Conservation (phyloP, 2,113 vertebrate species). For the Leptodactylus fuscus region DNA sequence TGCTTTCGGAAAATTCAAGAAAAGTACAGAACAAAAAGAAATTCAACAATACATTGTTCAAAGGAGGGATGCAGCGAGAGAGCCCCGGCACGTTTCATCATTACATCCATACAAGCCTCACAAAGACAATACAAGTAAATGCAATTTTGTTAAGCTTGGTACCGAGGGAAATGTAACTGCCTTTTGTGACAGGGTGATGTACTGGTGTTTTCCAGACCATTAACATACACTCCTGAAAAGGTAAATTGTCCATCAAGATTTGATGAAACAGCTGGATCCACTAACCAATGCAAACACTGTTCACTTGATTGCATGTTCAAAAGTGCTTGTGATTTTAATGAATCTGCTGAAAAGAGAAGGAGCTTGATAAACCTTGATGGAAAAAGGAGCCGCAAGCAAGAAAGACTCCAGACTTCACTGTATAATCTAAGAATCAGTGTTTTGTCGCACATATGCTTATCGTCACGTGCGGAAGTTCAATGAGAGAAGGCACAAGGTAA, state of each 20-base stretch:
- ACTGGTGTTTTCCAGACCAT: conserved; percentile 55
- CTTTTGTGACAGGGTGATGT: conserved; percentile 57
- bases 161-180: conserved; percentile 53
- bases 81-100: background rate
- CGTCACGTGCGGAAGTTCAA: background rate
- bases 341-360: conserved; percentile 44
- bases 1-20: background rate
- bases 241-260: conserved; percentile 59
- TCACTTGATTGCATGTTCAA: conserved; percentile 58
- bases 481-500: background rate
- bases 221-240: conserved; percentile 54
- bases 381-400: conserved; percentile 24
- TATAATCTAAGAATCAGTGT: conserved; percentile 15
- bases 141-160: conserved; percentile 45
- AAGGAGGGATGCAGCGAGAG: conserved; percentile 10
- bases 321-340: conserved; percentile 56
- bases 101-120: conserved; percentile 14
- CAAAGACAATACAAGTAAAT: conserved; percentile 52
- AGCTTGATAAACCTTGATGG: conserved; percentile 38
- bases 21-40: background rate
- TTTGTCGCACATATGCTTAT: conserved; percentile 25
- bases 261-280: conserved; percentile 57
- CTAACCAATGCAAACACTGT: conserved; percentile 54
- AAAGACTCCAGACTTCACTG: conserved; percentile 22
- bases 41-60: conserved; percentile 10